A percentile compares a stretch with the other conserved stretches of the same genome.
Conservation (phyloP, 2,888 invertebrate species). For the Mechanitis messenoides region DNA sequence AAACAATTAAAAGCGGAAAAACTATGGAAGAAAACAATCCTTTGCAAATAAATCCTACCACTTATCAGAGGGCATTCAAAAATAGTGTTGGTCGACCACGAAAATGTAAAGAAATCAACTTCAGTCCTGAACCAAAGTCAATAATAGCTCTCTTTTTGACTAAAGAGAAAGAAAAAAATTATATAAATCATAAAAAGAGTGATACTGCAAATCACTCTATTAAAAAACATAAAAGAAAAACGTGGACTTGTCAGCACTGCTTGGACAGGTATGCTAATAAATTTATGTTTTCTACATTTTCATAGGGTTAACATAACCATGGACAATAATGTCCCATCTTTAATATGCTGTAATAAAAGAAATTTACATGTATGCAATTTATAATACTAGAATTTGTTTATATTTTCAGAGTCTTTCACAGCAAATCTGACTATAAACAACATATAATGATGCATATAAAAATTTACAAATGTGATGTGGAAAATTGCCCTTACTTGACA, state of each 20-base stretch:
- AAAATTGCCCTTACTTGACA: slow-evolving; percentile 73
- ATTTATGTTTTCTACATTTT: too few relatives aligned
- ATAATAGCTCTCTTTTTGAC: slow-evolving; percentile 50
- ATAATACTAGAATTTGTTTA: slow-evolving; percentile 2
- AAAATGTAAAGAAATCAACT: slow-evolving; percentile 40
- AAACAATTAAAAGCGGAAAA: slow-evolving; percentile 2
- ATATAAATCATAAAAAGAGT: slow-evolving; percentile 27
- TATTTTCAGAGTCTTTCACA: slow-evolving; percentile 45
- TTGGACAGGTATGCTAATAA: slow-evolving; percentile 16
- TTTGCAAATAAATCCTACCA: slow-evolving; percentile 31
- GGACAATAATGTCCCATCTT: neutral
- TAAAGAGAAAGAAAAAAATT: slow-evolving; percentile 29
- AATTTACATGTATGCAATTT: too few relatives aligned
- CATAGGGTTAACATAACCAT: too few relatives aligned
- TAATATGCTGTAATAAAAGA: neutral
- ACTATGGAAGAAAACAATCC: slow-evolving; percentile 43
- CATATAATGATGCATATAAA: slow-evolving; percentile 62
- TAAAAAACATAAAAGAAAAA: slow-evolving; percentile 9
- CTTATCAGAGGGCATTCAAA: slow-evolving; percentile 11
- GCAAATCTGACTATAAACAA: slow-evolving; percentile 59
- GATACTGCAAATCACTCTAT: slow-evolving; percentile 10
- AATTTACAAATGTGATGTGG: slow-evolving; percentile 58
- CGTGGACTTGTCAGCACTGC: slow-evolving; percentile 11
- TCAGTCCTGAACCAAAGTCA: slow-evolving; percentile 57
- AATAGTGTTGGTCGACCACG: slow-evolving; percentile 48